Percentiles rank a stretch among this genome's conserved stretches.
phyloP scores from a whole-genome alignment of 2,797 vertebrate genomes.

The Eulemur rubriventer region DNA sequence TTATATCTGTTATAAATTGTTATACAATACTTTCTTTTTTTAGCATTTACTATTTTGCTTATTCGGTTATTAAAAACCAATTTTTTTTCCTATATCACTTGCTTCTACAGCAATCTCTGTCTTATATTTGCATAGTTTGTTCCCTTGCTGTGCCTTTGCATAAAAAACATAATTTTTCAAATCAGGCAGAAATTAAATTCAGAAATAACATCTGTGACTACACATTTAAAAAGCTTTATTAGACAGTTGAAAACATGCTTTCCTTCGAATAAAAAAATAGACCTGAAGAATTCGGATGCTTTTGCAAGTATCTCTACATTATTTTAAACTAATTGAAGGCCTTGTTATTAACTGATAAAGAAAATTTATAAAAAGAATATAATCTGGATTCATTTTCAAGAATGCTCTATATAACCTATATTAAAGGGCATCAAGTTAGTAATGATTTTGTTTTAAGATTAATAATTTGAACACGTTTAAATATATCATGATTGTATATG shows the following conservation, averaged over 20 bases:
- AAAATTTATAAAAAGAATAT: neutral
- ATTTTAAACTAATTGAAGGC: constrained; percentile 11
- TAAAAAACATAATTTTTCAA: constrained; percentile 65
- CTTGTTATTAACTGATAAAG: neutral
- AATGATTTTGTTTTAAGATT: neutral
- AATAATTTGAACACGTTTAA: neutral
- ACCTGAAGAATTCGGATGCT: neutral
- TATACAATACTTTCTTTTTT: constrained; percentile 3
- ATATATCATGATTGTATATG: neutral
- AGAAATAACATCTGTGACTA: constrained; percentile 76
- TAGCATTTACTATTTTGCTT: neutral
- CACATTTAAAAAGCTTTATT: constrained; percentile 75
- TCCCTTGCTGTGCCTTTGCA: constrained; percentile 69
- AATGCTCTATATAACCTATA: neutral
- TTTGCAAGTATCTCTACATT: neutral
- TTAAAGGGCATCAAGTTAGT: neutral
- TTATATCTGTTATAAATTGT: constrained; percentile 35
- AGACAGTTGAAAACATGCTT: constrained; percentile 52
- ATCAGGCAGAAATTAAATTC: constrained; percentile 71
- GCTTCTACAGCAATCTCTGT: constrained; percentile 9
- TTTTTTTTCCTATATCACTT: constrained; percentile 12
- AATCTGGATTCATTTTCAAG: neutral
- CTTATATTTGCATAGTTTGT: constrained; percentile 68
- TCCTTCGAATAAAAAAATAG: constrained; percentile 1
- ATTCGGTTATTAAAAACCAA: constrained; percentile 1